Evolutionary conservation across 2,113 vertebrate species (phyloP).

Genomic region (Poicephalus gulielmi): DNA sequence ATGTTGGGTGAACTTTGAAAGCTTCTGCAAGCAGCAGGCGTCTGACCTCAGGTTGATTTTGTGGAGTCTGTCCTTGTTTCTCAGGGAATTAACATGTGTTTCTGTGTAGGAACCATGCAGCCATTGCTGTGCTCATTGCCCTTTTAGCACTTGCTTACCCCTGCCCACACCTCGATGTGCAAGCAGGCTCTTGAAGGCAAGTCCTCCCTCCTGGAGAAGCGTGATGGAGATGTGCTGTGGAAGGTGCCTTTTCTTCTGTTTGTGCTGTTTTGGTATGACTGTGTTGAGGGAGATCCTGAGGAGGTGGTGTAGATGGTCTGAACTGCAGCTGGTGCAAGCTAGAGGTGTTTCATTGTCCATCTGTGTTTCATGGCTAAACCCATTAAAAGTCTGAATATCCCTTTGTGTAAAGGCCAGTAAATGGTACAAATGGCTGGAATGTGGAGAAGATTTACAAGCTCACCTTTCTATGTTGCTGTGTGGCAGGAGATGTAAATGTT

Average conservation of each 20-base stretch:
- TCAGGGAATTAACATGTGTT: background rate
- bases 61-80: background rate
- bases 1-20: background rate
- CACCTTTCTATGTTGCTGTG: background rate
- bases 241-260: background rate
- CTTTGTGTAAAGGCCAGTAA: background rate
- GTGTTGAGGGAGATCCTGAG: background rate
- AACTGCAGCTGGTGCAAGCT: background rate
- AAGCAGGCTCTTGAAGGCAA: background rate
- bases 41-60: background rate
- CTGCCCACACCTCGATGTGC: background rate
- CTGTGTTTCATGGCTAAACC: background rate
- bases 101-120: background rate
- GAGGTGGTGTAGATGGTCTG: rapidly evolving
- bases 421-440: background rate
- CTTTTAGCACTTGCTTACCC: background rate
- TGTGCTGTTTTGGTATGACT: background rate
- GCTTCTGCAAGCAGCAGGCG: background rate
- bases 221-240: background rate
- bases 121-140: background rate
- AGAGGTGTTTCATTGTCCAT: background rate
- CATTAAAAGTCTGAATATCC: rapidly evolving
- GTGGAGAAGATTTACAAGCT: background rate
- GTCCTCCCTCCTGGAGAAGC: background rate
- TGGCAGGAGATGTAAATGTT: background rate